Base-by-base conservation (phyloP, 2,113 vertebrate genomes). In the Lophotis ruficrista region DNA sequence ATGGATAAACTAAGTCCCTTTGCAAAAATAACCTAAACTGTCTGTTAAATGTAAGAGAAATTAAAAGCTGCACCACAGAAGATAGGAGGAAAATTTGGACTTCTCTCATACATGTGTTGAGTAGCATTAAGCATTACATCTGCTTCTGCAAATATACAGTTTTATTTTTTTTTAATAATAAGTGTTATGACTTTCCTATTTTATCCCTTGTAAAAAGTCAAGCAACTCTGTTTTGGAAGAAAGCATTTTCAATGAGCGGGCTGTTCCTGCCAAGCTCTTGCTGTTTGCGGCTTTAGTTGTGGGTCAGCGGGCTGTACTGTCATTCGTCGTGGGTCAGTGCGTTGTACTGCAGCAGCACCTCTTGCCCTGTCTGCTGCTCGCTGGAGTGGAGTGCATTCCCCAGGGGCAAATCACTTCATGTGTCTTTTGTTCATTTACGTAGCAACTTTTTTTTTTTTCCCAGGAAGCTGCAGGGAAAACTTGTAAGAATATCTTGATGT, bases 161-260 rank as follows among this genome's bases (percentile, higher is more conserved):
- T 83, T 31, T 35, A 53, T 35, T 45, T 33, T 17, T 48, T 75
- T 54, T 18, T 9, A 80, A 50, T 54, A 86, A 47, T 21, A 85
- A 97, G 75, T 85, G 41, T 50, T 80, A 47, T 38, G 30, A 75
- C 88, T 94, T 97, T 81, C 53, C 28, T 83, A 57, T 90, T 96
- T 93, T 94, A 81, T 43, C 38, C 57, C 48, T 96, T 95, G 77
- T 95, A 91, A 96, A 97, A 88, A 96, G 87, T 64, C 72, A 87
- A 94, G 66, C 43, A 94, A 33, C 68, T 82, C 69, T 84, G 24
- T 65, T 77, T 94, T 87, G 72, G 87, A 97, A 96, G 94, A 96
- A 97, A 94, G 54, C 43, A 62, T 96, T 96, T 96, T 92, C 90
- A 89, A 20, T 65, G 41, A 87, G 16, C 2, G 5, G 31, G 54